Base-by-base conservation (phyloP, 2,888 invertebrate species). In the Tiliacea aurago region DNA sequence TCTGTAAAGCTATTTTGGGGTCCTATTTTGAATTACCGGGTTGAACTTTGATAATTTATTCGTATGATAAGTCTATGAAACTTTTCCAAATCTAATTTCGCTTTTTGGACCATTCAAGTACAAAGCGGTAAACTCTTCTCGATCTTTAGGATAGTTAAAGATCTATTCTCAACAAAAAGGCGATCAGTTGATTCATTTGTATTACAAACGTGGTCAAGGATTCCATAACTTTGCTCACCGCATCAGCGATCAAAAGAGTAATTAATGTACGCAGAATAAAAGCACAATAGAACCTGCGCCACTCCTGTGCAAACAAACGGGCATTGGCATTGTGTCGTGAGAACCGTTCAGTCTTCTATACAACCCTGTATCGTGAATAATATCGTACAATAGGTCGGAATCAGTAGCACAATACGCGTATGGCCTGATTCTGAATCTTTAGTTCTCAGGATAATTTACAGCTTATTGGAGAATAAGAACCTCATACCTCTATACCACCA, bases 371-470 rank as follows among this genome's bases (percentile, higher is more conserved):
- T 76, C 51, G 71, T 58, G 41, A 73, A 75, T 75, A 69, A 68
- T 64, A 76, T 72, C 74, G 65, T 41, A 83, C 71, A 82, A 79
- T 73, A 76, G 76, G 23, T 63, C 53, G 69, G 64, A 58, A 82
- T 82, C 66, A 62, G 63, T 67, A 55, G 20, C 10, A 47, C 51
- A 45, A 55, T 58, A 70, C 10, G 45, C 58, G 28, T 15, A 47
- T 49, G 58, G n/a, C 49, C 66, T 33, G 61, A 56, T 51, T 76
- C 28, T 56, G 13, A 49, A 33, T 41, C 18, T 56, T 61, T 18
- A n/a, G 69, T 70, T 66, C 58, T 51, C 58, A 45, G 49, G 37
- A 49, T 58, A 7, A 47, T 53, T 68, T 49, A 28, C 15, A 41
- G 18, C 13, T 45, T 62, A 62, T 62, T 56, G 51, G 18, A 69